Base-by-base conservation (phyloP, 37 sponge, comb jelly and placozoan species). In the Spongia lamella region DNA sequence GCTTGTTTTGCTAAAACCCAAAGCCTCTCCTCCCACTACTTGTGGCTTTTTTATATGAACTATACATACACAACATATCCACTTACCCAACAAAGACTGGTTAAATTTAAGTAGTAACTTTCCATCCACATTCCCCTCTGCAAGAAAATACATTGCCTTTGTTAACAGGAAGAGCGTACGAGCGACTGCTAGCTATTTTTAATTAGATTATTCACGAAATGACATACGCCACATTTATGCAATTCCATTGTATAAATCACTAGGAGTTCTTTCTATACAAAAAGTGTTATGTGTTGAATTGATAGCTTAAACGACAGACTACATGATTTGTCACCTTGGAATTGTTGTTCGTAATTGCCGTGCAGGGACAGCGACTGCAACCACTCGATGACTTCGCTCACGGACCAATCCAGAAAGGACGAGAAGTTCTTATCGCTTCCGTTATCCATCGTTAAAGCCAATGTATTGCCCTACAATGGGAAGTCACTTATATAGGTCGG, bases 1-100 rank as follows among this genome's bases (percentile, higher is more conserved):
- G 25, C 24, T 38, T 35, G 39, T 39, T 67, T 38, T 30, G 34
- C 30, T 34, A 34, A 63, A 58, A 34, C 34, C 34, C 64, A 63
- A 63, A 30, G 27, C 32, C 25, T 26, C 2, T 27, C 51, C 50
- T 50, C 38, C 26, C 19, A 51, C 29, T 66, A 21, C 37, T 3
- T 5, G 26, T 15, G 29, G 24, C 11, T 22, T 17, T 39, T 24
- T 27, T 16, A 16, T 47, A 22, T 35, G 19, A 19, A 35, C 2
- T 17, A 38, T 53, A 19, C 33, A 39, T 72, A 27, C 20, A 20
- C 7, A 53, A 20, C 14, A 31, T 56, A 57, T 7, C n/a, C 39
- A 52, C 81, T 89, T 68, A 83, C 85, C 79, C 16, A 89, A 76
- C 53, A 70, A 49, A 33, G 25, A 40, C 17, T 64, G 80, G 49